Evolutionary conservation across 1,140 invertebrate genomes (phyloP).

Genomic region (Globodera ellingtonae): DNA sequence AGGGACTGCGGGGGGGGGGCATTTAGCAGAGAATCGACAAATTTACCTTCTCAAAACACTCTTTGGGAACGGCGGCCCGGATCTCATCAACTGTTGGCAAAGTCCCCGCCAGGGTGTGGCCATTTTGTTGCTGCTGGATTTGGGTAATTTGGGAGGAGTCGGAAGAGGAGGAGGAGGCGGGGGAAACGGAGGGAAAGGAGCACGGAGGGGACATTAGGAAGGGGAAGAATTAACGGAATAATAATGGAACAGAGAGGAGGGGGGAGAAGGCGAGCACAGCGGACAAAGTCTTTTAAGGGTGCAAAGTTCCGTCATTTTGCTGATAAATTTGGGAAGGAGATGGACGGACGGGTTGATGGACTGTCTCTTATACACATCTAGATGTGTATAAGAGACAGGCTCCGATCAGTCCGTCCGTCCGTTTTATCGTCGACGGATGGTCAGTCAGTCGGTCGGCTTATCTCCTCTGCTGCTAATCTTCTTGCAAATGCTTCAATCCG

Average conservation of each 20-base stretch:
- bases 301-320: too few relatives aligned
- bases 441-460: not conserved
- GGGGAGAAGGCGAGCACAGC: not conserved
- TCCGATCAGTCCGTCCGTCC: not conserved
- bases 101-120: not conserved
- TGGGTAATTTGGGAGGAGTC: not conserved
- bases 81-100: constrained; percentile 43
- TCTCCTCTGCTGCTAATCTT: not conserved
- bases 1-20: constrained; percentile 36
- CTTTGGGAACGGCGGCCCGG: constrained; percentile 55
- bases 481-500: not conserved
- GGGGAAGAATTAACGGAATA: not conserved
- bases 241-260: not conserved
- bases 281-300: too few relatives aligned
- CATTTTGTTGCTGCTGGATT: not conserved
- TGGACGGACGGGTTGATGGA: too few relatives aligned
- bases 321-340: too few relatives aligned
- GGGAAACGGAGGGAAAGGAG: not conserved
- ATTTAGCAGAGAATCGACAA: not conserved
- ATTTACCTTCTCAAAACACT: constrained; percentile 56
- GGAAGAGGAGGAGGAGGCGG: not conserved
- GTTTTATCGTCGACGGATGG: too few relatives aligned
- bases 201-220: not conserved
- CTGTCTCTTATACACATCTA: too few relatives aligned
- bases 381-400: too few relatives aligned